Evolutionary conservation across 2,113 vertebrate genomes (phyloP), one percentile per base, ranked within the genome.

Genomic region (Oenanthe oenanthe): DNA sequence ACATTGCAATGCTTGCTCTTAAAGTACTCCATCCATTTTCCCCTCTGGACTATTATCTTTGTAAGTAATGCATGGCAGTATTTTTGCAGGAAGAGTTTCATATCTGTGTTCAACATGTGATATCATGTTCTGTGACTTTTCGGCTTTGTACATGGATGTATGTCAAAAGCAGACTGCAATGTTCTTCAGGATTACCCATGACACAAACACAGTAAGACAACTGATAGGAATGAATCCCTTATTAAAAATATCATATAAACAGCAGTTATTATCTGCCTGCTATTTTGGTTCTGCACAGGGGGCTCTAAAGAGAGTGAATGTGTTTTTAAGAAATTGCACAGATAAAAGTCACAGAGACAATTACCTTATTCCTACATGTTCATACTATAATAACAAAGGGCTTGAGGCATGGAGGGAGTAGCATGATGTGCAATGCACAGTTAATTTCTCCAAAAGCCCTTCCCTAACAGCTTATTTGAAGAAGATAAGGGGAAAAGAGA

Each of bases 281-380:
- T 80, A 60, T 86, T 94, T 92, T 72, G 20, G 40, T 57, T 88
- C 75, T 74, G 67, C 45, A 83, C 70, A 91, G 60, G 51, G 63
- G 83, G 50, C 78, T 96, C 86, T 63, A 85, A 95, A 89, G 62
- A 80, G 79, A 93, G 42, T 21, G 85, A 91, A 93, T 19, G 17
- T 65, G 42, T 53, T 73, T 85, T 87, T 94, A 71, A 83, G 61
- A 60, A 81, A 88, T 88, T 47, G 73, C 53, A 43, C 65, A 89
- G 80, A 71, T 90, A 92, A 96, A 93, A 86, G 61, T 61, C 67
- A 60, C 58, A 62, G 82, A 93, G 84, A 90, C 58, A 31, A 48
- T 26, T 77, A 22, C 28, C 89, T 85, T 73, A 83, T 86, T 85
- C 73, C 85, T 76, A 67, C 85, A 68, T 43, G 42, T 48, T 66